Percentiles rank a stretch among this genome's conserved stretches.
phyloP scores from a whole-genome alignment of 2,888 invertebrate genomes.

The Drosophila suboccidentalis region DNA sequence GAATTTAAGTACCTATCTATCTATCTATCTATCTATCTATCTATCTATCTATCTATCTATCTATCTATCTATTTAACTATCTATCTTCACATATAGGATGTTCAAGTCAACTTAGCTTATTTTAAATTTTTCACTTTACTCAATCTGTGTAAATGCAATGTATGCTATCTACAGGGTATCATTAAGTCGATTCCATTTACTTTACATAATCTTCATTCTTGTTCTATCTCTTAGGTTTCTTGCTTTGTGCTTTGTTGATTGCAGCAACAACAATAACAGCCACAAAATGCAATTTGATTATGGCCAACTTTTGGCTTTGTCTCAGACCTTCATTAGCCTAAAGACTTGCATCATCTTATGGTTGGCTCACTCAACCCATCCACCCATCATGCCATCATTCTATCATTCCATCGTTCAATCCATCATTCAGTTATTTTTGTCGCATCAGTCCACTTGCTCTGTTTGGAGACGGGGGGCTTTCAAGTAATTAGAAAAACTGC shows the following conservation, averaged over 20 bases:
- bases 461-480: slow-evolving; percentile 53
- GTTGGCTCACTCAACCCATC: slow-evolving; percentile 2
- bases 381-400: neutral
- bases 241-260: slow-evolving; percentile 58
- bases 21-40: no score
- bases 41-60: no score
- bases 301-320: slow-evolving; percentile 66
- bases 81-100: no score
- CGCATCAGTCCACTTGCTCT: slow-evolving; percentile 17
- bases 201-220: neutral
- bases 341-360: slow-evolving; percentile 73
- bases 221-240: neutral
- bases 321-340: slow-evolving; percentile 74
- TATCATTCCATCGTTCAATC: slow-evolving; percentile 3
- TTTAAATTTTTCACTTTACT: no score
- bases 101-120: no score
- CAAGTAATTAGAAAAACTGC: slow-evolving; percentile 77
- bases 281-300: slow-evolving; percentile 80
- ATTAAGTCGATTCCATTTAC: neutral
- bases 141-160: neutral
- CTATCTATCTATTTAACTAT: no score
- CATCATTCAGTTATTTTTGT: slow-evolving; percentile 35
- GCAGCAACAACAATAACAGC: slow-evolving; percentile 47
- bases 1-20: no score
- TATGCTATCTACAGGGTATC: slow-evolving; percentile 13